Evolutionary conservation across 2,113 vertebrate species (phyloP), one percentile per base, ranked within the genome.

Genomic region (Apodemus speciosus): DNA sequence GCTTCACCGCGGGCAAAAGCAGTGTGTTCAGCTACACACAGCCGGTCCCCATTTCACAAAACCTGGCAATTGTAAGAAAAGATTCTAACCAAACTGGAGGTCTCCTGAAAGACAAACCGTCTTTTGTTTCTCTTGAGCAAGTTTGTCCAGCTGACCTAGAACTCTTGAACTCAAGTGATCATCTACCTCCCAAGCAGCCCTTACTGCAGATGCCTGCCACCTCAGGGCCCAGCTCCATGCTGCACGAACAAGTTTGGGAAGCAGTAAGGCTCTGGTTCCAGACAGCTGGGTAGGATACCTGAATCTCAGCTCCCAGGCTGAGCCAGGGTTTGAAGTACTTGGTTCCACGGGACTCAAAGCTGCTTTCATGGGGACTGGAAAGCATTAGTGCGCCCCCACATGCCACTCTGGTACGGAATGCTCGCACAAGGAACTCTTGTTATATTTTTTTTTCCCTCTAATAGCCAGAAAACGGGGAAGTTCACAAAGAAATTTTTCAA

Each of bases 321-420:
- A 20, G 51, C 71, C 35, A 62, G 68, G 60, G 73, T 92, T 88
- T 43, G 97, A 84, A 95, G 83, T 93, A 94, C 93, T 95, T 69
- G 75, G 51, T 88, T 58, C 93, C 0, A 0, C 72, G 58, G 96
- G 94, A 96, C 93, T 86, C 72, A 66, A 96, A 97, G 92, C 93
- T 77, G 85, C 96, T 96, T 97, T 95, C 95, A 88, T 93, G 96
- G 92, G 97, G 97, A 95, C 95, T 96, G 97, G 97, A 98, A 98
- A 91, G 87, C 85, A 98, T 98, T 96, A 96, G 88, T 90, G 86
- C 43, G 89, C 23, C 93, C 96, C 97, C 97, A 66, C 85, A 91
- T 86, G 83, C 95, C 91, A 77, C 84, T 97, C 81, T 60, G 62
- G 97, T 97, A 97, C 93, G 92, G 97, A 91, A 92, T 88, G 92